phyloP scores from a whole-genome alignment of 2,888 invertebrate species.

The Polydrusus cervinus region DNA sequence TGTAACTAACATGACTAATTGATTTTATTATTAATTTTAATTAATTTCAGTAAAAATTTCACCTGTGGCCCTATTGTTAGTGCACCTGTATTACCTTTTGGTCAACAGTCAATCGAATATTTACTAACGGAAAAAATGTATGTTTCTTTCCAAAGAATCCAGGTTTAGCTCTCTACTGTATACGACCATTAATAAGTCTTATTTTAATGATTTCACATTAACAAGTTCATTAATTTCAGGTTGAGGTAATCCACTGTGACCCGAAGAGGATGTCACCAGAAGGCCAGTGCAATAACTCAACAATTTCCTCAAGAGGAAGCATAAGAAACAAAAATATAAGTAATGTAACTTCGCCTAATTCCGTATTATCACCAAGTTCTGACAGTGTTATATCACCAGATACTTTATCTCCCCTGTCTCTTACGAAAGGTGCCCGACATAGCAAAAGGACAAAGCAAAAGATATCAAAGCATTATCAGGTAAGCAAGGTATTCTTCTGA shows the following conservation, averaged over 20 bases:
- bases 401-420: slow-evolving; percentile 70
- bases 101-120: no score
- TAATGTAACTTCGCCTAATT: slow-evolving; percentile 64
- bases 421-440: slow-evolving; percentile 73
- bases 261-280: slow-evolving; percentile 83
- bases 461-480: slow-evolving; percentile 83
- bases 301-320: slow-evolving; percentile 81
- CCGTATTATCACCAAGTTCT: slow-evolving; percentile 70
- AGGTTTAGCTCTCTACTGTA: no score
- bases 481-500: slow-evolving; percentile 70
- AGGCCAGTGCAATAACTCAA: slow-evolving; percentile 76
- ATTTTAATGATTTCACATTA: no score
- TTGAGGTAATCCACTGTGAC: slow-evolving; percentile 68
- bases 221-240: slow-evolving; percentile 11
- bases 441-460: slow-evolving; percentile 74
- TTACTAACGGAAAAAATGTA: no score
- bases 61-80: no score
- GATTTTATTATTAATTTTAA: no score
- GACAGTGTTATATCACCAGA: slow-evolving; percentile 71
- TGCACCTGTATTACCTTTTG: no score
- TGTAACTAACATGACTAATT: no score
- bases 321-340: slow-evolving; percentile 62
- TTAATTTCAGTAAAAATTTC: no score
- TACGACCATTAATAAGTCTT: no score
- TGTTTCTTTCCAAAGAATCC: no score